phyloP scores from a whole-genome alignment of 2,113 vertebrate genomes.

The Erpornis zantholeuca region DNA sequence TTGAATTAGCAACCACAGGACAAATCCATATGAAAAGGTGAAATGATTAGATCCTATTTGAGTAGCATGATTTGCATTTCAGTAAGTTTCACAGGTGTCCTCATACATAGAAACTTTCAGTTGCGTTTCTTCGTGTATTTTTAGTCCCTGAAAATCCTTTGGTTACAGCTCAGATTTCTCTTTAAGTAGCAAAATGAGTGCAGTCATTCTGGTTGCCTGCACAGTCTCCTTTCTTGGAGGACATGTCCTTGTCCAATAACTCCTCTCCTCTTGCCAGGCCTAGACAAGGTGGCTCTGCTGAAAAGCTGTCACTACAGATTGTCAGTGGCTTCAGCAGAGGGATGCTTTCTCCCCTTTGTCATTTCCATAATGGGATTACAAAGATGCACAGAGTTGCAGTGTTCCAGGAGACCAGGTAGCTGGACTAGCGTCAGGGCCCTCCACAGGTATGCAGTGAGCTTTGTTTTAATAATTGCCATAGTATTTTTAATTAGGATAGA shows the following conservation, averaged over 20 bases:
- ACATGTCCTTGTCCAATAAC: not conserved
- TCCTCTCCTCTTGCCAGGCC: not conserved
- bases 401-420: not conserved
- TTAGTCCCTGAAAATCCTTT: slow-evolving; percentile 14
- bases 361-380: not conserved
- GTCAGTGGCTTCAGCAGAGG: not conserved
- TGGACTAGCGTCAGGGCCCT: not conserved
- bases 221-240: not conserved
- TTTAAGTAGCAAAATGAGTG: not conserved
- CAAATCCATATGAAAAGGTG: not conserved
- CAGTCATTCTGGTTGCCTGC: not conserved
- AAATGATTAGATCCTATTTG: not conserved
- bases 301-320: not conserved
- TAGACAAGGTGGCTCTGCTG: slow-evolving; percentile 13
- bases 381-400: not conserved
- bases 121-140: not conserved
- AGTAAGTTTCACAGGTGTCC: not conserved
- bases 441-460: not conserved
- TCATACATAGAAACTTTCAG: not conserved
- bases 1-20: not conserved
- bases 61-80: not conserved
- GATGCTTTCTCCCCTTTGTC: not conserved
- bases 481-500: not conserved
- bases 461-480: not conserved
- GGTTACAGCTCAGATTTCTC: slow-evolving; percentile 29